Percentiles rank a stretch among this genome's conserved stretches.
These are phyloP conservation scores for Centropus unirufus DNA, from an alignment of 2,113 vertebrate genomes.

Conservation along the genomic window DNA sequence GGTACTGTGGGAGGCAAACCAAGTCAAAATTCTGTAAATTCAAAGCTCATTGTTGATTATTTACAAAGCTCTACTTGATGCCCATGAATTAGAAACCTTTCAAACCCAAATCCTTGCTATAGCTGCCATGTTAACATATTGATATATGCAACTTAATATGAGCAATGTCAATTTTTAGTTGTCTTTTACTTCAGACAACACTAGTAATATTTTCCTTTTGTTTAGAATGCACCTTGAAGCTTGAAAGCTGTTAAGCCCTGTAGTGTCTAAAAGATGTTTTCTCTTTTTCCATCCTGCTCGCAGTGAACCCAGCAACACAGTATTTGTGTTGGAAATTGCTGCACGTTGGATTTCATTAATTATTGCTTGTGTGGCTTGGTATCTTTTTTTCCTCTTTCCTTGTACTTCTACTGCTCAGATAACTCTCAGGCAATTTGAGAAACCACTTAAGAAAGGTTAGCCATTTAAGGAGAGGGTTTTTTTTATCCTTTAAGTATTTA, in stretches of 20 bases:
- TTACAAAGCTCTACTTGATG: neutral
- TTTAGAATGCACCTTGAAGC: neutral
- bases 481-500: constrained; percentile 32
- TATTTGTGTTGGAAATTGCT: neutral
- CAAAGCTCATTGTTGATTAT: neutral
- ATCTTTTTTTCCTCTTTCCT: neutral
- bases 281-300: neutral
- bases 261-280: neutral
- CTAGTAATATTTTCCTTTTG: neutral
- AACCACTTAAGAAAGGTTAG: constrained; percentile 5
- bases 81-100: neutral
- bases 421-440: neutral
- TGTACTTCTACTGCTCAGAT: neutral
- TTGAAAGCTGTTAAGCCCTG: neutral
- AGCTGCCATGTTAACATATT: neutral
- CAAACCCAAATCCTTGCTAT: neutral
- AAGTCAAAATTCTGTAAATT: neutral
- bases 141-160: neutral
- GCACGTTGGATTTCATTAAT: neutral
- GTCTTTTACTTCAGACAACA: neutral
- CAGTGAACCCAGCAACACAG: neutral
- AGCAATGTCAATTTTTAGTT: neutral
- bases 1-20: neutral
- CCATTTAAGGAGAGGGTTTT: neutral
- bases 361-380: neutral